Evolutionary conservation across 2,113 vertebrate genomes (phyloP).

Genomic region (Colinus virginianus): DNA sequence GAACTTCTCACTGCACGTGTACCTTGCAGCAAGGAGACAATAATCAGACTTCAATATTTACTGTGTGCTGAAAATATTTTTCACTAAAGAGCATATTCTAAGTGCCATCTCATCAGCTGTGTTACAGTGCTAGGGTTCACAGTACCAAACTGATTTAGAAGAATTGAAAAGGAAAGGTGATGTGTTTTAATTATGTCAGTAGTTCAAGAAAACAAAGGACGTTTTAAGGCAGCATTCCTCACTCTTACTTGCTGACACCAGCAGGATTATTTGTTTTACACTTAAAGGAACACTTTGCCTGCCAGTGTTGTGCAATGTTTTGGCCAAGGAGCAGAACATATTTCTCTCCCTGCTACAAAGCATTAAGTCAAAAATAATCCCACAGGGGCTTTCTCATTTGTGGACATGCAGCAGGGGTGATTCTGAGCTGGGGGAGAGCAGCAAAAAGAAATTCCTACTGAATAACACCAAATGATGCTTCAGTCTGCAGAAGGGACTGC

Average conservation of each 20-base stretch:
- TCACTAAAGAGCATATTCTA: not conserved
- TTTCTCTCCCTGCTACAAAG: not conserved
- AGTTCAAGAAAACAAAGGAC: not conserved
- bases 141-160: not conserved
- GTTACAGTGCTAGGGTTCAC: not conserved
- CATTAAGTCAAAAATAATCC: constrained; percentile 12
- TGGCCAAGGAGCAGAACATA: not conserved
- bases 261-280: constrained; percentile 4
- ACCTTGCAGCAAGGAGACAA: not conserved
- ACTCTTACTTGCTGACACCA: not conserved
- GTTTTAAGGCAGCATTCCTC: not conserved
- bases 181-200: not conserved
- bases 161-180: not conserved
- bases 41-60: not conserved
- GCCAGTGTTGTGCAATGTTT: constrained; percentile 30
- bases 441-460: not conserved
- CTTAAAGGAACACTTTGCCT: constrained; percentile 10
- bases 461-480: not conserved
- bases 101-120: not conserved
- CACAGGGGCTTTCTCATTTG: not conserved
- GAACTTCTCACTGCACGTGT: not conserved
- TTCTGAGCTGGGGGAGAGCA: not conserved
- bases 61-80: not conserved
- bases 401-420: not conserved
- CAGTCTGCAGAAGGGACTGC: not conserved